Conservation (phyloP, 2,113 vertebrate genomes). For the Edolisoma coerulescens region DNA sequence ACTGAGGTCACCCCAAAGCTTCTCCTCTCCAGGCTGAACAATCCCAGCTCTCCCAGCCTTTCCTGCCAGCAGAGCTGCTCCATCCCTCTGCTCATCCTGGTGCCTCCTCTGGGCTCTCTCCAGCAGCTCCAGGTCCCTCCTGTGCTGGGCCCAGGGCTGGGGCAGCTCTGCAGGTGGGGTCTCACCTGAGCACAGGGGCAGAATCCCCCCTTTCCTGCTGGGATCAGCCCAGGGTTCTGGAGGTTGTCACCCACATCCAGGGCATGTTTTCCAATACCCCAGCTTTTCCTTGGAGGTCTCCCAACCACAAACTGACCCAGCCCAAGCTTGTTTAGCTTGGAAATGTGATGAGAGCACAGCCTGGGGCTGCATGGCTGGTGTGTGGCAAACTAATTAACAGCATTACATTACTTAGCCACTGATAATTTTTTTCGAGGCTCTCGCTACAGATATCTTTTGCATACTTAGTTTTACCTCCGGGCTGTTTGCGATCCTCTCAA, state of each 20-base stretch:
- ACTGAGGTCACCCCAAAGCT: rapidly evolving
- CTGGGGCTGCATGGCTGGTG: background rate
- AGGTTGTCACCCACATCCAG: background rate
- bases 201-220: background rate
- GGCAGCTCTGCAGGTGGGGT: background rate
- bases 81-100: background rate
- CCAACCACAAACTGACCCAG: background rate
- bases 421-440: background rate
- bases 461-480: slow-evolving; percentile 21
- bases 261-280: rapidly evolving
- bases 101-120: background rate
- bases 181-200: background rate
- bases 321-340: background rate
- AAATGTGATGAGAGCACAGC: background rate
- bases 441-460: background rate
- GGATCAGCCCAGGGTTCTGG: rapidly evolving
- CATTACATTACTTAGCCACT: background rate
- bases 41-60: background rate
- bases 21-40: background rate
- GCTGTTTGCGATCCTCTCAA: slow-evolving; percentile 2
- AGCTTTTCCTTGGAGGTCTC: background rate
- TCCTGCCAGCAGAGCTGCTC: background rate
- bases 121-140: background rate
- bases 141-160: background rate
- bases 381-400: slow-evolving; percentile 42